phyloP scores from a whole-genome alignment of 2,113 vertebrate species.

The Motacilla alba region DNA sequence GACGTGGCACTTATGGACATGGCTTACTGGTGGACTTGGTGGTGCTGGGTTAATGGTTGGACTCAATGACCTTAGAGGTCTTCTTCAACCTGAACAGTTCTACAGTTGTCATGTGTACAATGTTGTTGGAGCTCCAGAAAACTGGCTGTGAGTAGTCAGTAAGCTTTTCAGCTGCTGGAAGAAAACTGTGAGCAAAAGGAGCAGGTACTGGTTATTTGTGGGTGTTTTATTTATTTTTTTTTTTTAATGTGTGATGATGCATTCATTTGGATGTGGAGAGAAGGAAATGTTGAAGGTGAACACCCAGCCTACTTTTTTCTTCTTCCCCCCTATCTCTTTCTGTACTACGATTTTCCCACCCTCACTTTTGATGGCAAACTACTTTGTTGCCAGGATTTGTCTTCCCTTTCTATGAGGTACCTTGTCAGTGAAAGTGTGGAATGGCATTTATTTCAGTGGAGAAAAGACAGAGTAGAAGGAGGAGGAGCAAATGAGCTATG shows the following conservation, averaged over 20 bases:
- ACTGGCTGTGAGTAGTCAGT: not conserved
- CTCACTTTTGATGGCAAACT: not conserved
- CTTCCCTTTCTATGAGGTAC: not conserved
- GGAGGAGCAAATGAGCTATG: not conserved
- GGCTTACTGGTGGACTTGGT: not conserved
- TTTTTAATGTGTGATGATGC: not conserved
- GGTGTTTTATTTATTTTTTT: accelerated
- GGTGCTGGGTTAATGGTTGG: not conserved
- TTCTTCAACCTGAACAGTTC: not conserved
- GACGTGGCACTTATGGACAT: not conserved
- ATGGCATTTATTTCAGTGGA: not conserved
- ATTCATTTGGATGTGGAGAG: not conserved
- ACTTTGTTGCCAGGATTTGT: not conserved
- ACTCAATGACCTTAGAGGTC: not conserved
- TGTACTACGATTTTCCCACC: not conserved
- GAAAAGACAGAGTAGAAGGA: not conserved
- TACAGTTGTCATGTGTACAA: not conserved
- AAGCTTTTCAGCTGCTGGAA: not conserved
- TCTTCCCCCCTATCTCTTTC: not conserved
- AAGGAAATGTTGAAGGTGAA: not conserved
- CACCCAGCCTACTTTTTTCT: not conserved
- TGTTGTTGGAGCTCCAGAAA: not conserved
- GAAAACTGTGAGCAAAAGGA: not conserved
- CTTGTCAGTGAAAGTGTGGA: not conserved
- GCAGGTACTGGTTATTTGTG: not conserved